These are phyloP conservation scores for Himantopus leucocephalus DNA, from an alignment of 2,113 vertebrate species.

Conservation along the genomic window DNA sequence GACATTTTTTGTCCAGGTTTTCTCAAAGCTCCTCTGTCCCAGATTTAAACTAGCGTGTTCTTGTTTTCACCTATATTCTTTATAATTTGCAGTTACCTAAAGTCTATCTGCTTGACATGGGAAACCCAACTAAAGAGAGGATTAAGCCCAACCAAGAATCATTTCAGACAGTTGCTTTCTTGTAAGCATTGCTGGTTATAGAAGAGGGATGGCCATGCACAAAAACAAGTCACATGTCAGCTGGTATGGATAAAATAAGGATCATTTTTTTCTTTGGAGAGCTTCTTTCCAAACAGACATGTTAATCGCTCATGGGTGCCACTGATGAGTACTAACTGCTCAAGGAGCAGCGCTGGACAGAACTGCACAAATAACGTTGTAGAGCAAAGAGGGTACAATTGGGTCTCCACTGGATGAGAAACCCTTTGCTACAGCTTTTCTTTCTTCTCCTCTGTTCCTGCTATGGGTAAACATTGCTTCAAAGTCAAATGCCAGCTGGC, in stretches of 20 bases:
- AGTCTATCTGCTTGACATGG: neutral
- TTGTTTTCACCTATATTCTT: neutral
- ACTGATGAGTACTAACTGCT: neutral
- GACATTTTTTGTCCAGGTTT: neutral
- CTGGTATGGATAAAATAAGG: neutral
- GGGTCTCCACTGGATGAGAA: neutral
- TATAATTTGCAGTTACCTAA: neutral
- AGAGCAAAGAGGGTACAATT: neutral
- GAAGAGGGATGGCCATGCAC: neutral
- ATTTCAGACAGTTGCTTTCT: neutral
- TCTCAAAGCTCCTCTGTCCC: neutral
- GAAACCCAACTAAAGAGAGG: neutral
- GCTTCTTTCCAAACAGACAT: neutral
- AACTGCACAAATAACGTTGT: neutral
- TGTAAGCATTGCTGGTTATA: neutral
- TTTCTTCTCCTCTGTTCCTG: neutral
- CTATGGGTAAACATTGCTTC: neutral
- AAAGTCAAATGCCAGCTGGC: neutral
- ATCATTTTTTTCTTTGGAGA: neutral
- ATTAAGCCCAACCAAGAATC: neutral
- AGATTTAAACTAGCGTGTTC: neutral
- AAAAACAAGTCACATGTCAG: accelerated
- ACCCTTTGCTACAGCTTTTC: neutral
- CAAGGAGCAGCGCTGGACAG: neutral
- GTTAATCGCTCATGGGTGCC: neutral